Base-by-base conservation (phyloP, 2,113 vertebrate species). In the Cololabis saira region DNA sequence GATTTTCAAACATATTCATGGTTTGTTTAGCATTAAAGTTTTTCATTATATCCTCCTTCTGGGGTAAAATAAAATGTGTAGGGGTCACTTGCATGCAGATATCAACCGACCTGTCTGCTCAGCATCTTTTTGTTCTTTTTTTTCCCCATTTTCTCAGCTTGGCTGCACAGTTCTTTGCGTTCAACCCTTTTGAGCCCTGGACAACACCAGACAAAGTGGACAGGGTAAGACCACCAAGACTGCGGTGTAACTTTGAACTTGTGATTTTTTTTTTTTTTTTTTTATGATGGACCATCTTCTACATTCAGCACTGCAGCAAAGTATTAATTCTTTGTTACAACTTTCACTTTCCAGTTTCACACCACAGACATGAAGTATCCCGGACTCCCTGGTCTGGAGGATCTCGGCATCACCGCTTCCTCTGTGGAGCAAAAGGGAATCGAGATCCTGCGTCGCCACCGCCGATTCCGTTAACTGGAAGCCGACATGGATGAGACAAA, bases 171-270 rank as follows among this genome's bases (percentile, higher is more conserved):
- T 47, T 95, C 19, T 99, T 98, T 80, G 93, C 96, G 66, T 44
- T 91, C 0, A 97, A 43, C 74, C 95, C 96, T 0, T 98, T 98
- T 90, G 95, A 98, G 9, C 96, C 95, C 0, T 97, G 95, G 96
- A 93, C 91, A 24, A 94, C 94, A 0, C 91, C 94, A 55, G 98
- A 99, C 82, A 99, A 98, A 92, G 86, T 98, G 2, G 94, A 97
- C 17, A 91, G 95, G 92, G 98, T 99, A 89, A 79, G 65, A n/a
- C n/a, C n/a, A n/a, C n/a, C n/a, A n/a, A n/a, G n/a, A 73, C 3
- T 11, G 33, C 10, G 33, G 33, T 37, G 6, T 37, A 12, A 21
- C 1, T 16, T 57, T 42, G 55, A 10, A 42, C 43, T 45, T n/a
- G 5, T 56, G 5, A 41, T n/a, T n/a, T n/a, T n/a, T n/a, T n/a